phyloP scores from a whole-genome alignment of 1,140 invertebrate species.

The Oryctes rhinoceros region DNA sequence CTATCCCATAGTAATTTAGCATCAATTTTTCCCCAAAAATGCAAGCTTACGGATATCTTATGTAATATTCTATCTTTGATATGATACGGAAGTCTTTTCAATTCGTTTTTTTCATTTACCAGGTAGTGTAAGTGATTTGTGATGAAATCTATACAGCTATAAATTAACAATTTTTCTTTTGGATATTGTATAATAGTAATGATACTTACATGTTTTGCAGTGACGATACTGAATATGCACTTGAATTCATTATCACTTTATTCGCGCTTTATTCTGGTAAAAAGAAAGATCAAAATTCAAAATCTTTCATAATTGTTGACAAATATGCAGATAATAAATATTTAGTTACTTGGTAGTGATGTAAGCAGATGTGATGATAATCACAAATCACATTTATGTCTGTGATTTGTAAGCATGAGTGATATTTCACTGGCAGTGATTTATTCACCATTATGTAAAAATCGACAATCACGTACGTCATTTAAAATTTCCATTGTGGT shows the following conservation, averaged over 20 bases:
- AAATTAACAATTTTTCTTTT: not conserved
- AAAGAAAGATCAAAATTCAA: no score
- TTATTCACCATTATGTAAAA: no score
- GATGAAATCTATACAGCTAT: not conserved
- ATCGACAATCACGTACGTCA: no score
- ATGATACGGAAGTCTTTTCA: not conserved
- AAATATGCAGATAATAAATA: no score
- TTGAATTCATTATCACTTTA: not conserved
- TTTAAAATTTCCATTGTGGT: no score
- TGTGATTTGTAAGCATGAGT: no score
- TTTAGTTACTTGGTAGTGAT: no score
- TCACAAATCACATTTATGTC: no score
- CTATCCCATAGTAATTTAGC: conserved; percentile 2
- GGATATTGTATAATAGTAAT: not conserved
- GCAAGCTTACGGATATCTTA: not conserved
- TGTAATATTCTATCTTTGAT: conserved; percentile 39
- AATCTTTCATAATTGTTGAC: no score
- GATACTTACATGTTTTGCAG: not conserved
- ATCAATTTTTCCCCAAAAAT: conserved; percentile 33
- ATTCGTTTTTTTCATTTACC: not conserved
- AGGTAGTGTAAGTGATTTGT: not conserved
- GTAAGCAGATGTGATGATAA: no score
- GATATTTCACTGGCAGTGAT: no score
- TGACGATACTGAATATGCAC: not conserved
- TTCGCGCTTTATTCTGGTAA: no score